Conservation (phyloP, 2,113 vertebrate genomes). For the Etia nguti region DNA sequence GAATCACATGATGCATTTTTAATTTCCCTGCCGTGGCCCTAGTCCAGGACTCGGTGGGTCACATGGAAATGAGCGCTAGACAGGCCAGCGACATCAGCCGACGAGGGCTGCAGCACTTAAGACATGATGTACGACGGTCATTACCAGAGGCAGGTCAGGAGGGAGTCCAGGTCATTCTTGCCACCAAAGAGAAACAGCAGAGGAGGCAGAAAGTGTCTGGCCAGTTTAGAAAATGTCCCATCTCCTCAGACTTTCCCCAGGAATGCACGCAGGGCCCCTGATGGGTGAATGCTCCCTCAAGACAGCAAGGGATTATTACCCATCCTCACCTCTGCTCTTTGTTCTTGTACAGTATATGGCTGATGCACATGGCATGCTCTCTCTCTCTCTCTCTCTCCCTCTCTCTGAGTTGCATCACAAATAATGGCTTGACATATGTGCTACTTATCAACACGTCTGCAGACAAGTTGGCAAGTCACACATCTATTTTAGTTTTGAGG, state of each 20-base stretch:
- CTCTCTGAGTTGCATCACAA: slow-evolving; percentile 57
- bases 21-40: slow-evolving; percentile 69
- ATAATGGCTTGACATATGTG: slow-evolving; percentile 70
- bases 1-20: slow-evolving; percentile 66
- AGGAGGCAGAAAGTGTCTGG: slow-evolving; percentile 49
- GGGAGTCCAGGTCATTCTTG: slow-evolving; percentile 59
- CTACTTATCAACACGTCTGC: slow-evolving; percentile 75
- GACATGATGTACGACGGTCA: slow-evolving; percentile 75
- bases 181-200: slow-evolving; percentile 43
- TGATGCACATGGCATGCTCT: slow-evolving; percentile 8
- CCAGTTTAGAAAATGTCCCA: slow-evolving; percentile 48
- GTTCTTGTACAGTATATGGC: slow-evolving; percentile 51
- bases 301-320: slow-evolving; percentile 59
- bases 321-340: slow-evolving; percentile 68
- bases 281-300: slow-evolving; percentile 50
- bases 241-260: slow-evolving; percentile 9
- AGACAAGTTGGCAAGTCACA: slow-evolving; percentile 69
- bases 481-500: slow-evolving; percentile 72
- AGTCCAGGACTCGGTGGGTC: slow-evolving; percentile 67
- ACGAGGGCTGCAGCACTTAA: slow-evolving; percentile 68
- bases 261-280: slow-evolving; percentile 18
- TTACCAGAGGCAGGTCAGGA: slow-evolving; percentile 68
- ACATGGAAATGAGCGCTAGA: slow-evolving; percentile 63
- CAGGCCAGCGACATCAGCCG: slow-evolving; percentile 51
- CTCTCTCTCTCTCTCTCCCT: neutral